phyloP scores from a whole-genome alignment of 2,888 invertebrate genomes.

The Harpalus rufipes region DNA sequence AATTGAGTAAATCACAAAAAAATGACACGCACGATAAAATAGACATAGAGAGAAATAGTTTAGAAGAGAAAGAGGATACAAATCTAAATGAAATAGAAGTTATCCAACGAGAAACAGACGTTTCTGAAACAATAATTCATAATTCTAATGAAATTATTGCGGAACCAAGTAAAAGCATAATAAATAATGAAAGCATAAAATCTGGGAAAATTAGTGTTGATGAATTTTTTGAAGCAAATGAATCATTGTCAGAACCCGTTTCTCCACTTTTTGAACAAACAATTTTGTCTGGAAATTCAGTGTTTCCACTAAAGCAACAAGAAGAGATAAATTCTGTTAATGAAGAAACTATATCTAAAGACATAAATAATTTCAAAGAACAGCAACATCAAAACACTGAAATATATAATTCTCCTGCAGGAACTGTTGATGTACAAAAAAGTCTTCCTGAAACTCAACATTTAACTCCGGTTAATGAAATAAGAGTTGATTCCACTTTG shows the following conservation, averaged over 20 bases:
- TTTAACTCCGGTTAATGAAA: not conserved
- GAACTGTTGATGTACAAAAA: not conserved
- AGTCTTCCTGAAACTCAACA: conserved; percentile 3
- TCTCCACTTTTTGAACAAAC: conserved; percentile 1
- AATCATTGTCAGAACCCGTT: conserved; percentile 22
- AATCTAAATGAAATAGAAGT: not conserved
- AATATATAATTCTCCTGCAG: not conserved
- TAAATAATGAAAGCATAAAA: conserved; percentile 22
- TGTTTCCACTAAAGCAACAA: conserved; percentile 75
- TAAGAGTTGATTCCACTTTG: not conserved
- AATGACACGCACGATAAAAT: conserved; percentile 68
- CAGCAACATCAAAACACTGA: not conserved
- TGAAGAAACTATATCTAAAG: conserved; percentile 63
- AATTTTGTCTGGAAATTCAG: conserved; percentile 71
- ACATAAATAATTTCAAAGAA: conserved; percentile 1
- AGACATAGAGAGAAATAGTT: conserved; percentile 68
- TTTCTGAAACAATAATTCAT: not conserved
- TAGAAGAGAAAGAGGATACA: conserved; percentile 51
- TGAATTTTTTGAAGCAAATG: conserved; percentile 52
- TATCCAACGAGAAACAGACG: not conserved
- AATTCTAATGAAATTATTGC: conserved; percentile 17
- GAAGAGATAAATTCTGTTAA: conserved; percentile 73
- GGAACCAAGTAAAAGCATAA: conserved; percentile 3
- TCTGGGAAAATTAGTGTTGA: conserved; percentile 46
- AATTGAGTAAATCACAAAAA: conserved; percentile 68